Base-by-base conservation (phyloP, 2,113 vertebrate genomes). In the Nothocercus julius region DNA sequence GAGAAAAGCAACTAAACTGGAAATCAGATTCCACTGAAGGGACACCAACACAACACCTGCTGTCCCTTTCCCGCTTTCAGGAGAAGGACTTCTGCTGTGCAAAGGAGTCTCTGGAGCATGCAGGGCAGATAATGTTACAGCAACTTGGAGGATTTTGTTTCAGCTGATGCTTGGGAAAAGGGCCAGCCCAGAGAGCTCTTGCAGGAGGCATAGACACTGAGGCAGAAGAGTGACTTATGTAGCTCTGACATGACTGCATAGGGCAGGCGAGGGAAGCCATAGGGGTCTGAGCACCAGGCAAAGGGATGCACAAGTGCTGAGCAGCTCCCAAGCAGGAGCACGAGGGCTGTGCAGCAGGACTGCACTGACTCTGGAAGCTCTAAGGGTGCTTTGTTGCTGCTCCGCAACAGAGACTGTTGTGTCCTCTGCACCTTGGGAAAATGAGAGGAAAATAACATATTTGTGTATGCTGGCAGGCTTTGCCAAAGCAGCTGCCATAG, bases 21-120 rank as follows among this genome's bases (percentile, higher is more conserved):
- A 93, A 93, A 98, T 97, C 92, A 93, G 80, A 97, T 97, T 97
- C 94, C 96, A 93, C 85, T 93, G 84, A 59, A 40, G 77, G 62
- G 96, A 95, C 93, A 96, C 75, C 90, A 87, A 79, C 85, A 83
- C 59, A 91, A 84, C 94, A 93, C 94, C 95, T 84, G 90, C 95
- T 95, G 68, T 92, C 92, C 91, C 85, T 89, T 70, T 84, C 80
- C 85, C 81, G 70, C 68, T 96, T 93, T 82, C 62, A 94, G 94
- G 72, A 66, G 82, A 77, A 81, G 92, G 92, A 92, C 94, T 96
- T 97, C 82, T 95, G 94, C 66, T 83, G 73, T 95, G 80, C 91
- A 67, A 72, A 82, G 75, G 88, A 70, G n/a, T 90, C 89, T 82
- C 86, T 82, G 45, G 92, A 93, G 89, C 73, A 86, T 44, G 38